Evolutionary conservation across 2,888 invertebrate species (phyloP).

Genomic region (Cinara cedri): DNA sequence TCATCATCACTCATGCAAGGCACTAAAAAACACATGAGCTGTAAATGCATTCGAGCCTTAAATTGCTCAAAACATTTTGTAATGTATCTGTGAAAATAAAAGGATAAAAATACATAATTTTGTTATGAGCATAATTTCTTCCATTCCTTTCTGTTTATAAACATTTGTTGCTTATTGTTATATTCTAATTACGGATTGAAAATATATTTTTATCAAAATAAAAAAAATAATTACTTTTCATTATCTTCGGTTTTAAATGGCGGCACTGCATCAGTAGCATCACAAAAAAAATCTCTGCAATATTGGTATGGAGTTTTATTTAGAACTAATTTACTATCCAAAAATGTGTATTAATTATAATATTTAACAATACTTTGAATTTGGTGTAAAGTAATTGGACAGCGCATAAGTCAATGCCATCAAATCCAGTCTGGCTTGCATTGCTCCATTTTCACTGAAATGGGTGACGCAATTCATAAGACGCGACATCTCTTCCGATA

Average conservation of each 20-base stretch:
- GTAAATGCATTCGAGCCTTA: constrained; percentile 48
- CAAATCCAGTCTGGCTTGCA: constrained; percentile 82
- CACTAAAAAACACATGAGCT: constrained; percentile 49
- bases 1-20: constrained; percentile 10
- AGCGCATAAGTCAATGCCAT: constrained; percentile 72
- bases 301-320: constrained; percentile 56
- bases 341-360: too few relatives aligned
- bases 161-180: too few relatives aligned
- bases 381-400: constrained; percentile 70
- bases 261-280: constrained; percentile 81
- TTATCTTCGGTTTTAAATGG: constrained; percentile 65
- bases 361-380: too few relatives aligned
- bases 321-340: not conserved
- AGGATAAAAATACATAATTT: not conserved
- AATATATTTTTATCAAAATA: too few relatives aligned
- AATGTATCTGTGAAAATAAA: constrained; percentile 8
- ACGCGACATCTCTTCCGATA: constrained; percentile 89
- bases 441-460: constrained; percentile 73
- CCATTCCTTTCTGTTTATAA: too few relatives aligned
- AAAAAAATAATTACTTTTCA: constrained; percentile 59
- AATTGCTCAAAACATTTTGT: constrained; percentile 45
- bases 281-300: constrained; percentile 77
- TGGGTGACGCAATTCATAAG: constrained; percentile 78
- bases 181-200: too few relatives aligned
- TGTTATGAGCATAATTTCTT: too few relatives aligned